Percentiles rank a stretch among this genome's conserved stretches.
These are phyloP conservation scores for Strix occidentalis DNA, from an alignment of 2,797 vertebrate species.

Conservation along the genomic window DNA sequence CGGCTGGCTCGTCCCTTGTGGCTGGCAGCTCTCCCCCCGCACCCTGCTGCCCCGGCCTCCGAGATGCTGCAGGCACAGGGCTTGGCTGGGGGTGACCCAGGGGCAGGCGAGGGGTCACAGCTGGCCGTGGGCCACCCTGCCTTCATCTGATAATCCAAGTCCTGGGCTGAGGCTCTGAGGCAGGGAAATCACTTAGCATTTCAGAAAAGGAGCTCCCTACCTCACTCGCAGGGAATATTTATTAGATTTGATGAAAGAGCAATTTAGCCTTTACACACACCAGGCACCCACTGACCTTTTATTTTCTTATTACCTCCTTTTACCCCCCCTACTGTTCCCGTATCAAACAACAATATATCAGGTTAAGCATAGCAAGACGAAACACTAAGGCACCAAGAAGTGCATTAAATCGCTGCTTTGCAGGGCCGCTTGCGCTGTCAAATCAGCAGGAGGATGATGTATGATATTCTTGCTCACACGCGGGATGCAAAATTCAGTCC, in stretches of 20 bases:
- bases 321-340: neutral
- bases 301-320: conserved; percentile 13
- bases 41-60: no score
- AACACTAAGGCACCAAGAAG: neutral
- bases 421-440: neutral
- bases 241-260: neutral
- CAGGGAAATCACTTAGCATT: neutral
- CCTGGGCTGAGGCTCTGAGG: neutral
- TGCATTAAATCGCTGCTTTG: neutral
- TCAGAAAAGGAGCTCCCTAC: neutral
- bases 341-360: neutral
- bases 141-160: accelerated
- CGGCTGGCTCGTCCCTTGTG: neutral
- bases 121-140: accelerated
- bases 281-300: conserved; percentile 33
- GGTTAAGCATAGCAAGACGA: neutral
- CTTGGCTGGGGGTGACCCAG: neutral
- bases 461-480: neutral
- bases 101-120: neutral
- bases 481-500: neutral
- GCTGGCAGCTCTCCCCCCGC: neutral
- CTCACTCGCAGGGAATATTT: neutral
- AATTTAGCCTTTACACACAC: conserved; percentile 7
- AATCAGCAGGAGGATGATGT: neutral
- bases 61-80: accelerated